A percentile compares a stretch with the other conserved stretches of the same genome.
Conservation (phyloP, 2,113 vertebrate species). For the Tyto alba region DNA sequence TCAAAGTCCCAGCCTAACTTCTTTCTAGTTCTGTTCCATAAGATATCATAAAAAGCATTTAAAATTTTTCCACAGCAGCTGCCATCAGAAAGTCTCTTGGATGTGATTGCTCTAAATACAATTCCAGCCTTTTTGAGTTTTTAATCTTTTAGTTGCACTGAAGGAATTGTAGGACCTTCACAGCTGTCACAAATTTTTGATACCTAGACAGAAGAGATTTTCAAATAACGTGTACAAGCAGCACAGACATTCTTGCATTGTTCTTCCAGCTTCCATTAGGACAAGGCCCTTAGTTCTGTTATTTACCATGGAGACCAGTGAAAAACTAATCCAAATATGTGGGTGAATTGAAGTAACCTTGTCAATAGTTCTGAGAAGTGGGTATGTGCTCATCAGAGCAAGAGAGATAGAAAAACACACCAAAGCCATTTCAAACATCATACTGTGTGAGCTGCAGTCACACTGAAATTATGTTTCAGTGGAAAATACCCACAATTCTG, state of each 20-base stretch:
- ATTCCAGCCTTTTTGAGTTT: neutral
- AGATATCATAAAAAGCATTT: neutral
- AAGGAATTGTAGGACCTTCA: neutral
- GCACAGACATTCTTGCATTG: slow-evolving; percentile 34
- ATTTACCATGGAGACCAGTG: slow-evolving; percentile 51
- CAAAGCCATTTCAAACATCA: slow-evolving; percentile 4
- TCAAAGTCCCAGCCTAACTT: neutral
- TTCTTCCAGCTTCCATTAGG: slow-evolving; percentile 32
- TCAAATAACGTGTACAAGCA: neutral
- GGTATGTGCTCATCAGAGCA: neutral
- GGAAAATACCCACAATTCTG: neutral
- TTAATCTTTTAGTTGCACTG: neutral
- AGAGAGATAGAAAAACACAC: slow-evolving; percentile 7
- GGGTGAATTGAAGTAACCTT: slow-evolving; percentile 36
- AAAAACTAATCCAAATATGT: slow-evolving; percentile 39
- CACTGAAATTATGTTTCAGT: neutral
- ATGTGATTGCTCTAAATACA: neutral
- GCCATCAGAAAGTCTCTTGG: slow-evolving; percentile 16
- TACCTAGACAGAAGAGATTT: slow-evolving; percentile 32
- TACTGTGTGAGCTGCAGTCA: neutral
- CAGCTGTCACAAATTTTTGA: slow-evolving; percentile 43
- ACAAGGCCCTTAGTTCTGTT: neutral
- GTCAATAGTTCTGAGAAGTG: slow-evolving; percentile 47
- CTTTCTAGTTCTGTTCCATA: neutral
- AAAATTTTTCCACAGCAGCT: neutral